Percentiles rank a stretch among this genome's conserved stretches.
Conservation (phyloP, 1,140 invertebrate genomes). For the Propsilocerus akamusi region DNA sequence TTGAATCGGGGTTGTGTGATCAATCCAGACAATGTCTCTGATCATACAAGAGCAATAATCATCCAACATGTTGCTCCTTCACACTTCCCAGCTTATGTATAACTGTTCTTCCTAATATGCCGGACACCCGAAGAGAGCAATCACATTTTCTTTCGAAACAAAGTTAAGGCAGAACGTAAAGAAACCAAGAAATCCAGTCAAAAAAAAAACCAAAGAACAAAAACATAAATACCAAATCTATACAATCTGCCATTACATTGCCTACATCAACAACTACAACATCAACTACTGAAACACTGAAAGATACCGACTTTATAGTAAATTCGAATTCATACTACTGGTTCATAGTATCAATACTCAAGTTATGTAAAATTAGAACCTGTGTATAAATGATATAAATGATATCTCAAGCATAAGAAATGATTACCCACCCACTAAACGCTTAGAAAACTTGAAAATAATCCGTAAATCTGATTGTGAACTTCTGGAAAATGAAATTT, state of each 20-base stretch:
- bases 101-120: slow-evolving; percentile 81
- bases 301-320: neutral
- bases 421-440: slow-evolving; percentile 25
- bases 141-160: slow-evolving; percentile 26
- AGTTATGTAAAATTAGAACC: neutral
- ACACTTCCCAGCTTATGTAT: slow-evolving; percentile 76
- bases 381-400: slow-evolving; percentile 13
- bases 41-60: no score
- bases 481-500: slow-evolving; percentile 74
- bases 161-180: neutral
- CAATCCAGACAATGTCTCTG: no score
- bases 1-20: no score
- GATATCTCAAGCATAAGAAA: slow-evolving; percentile 13
- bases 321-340: neutral
- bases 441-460: slow-evolving; percentile 37
- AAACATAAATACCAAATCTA: neutral
- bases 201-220: neutral
- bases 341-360: no score
- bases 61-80: slow-evolving; percentile 52
- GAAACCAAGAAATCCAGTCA: neutral
- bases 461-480: slow-evolving; percentile 85
- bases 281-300: neutral
- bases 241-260: neutral
- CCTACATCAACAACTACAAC: neutral
- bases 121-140: slow-evolving; percentile 39